Conservation (phyloP, 2,797 vertebrate genomes). For the Champsocephalus esox region DNA sequence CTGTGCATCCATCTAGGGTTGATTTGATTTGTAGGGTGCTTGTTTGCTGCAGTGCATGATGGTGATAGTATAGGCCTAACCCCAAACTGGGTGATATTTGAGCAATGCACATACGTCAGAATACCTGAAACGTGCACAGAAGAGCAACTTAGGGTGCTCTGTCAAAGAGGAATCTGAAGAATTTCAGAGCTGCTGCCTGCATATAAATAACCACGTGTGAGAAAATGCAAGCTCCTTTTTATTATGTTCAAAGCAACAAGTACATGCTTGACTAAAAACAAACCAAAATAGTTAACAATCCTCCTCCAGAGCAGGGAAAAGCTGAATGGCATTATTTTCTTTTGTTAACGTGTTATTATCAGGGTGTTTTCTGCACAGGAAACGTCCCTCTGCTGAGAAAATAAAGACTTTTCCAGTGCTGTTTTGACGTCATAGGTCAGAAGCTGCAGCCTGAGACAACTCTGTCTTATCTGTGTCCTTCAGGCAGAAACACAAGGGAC, state of each 20-base stretch:
- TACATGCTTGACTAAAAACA: conserved; percentile 59
- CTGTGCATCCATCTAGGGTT: not conserved
- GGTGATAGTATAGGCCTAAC: conserved; percentile 9
- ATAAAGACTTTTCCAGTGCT: conserved; percentile 51
- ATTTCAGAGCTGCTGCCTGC: conserved; percentile 29
- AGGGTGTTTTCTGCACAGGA: conserved; percentile 71
- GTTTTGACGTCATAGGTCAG: conserved; percentile 60
- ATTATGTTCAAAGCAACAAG: conserved; percentile 11
- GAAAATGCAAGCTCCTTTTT: conserved; percentile 35
- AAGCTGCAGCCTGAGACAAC: conserved; percentile 43
- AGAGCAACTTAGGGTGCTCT: conserved; percentile 25
- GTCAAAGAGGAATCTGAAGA: conserved; percentile 49
- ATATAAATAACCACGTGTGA: conserved; percentile 38
- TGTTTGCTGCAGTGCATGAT: not conserved
- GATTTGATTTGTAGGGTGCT: not conserved
- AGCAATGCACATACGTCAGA: conserved; percentile 43
- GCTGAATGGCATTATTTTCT: conserved; percentile 34
- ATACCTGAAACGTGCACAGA: conserved; percentile 48
- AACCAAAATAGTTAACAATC: conserved; percentile 50
- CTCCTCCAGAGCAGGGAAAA: conserved; percentile 31
- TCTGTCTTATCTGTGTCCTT: conserved; percentile 68
- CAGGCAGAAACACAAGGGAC: conserved; percentile 27
- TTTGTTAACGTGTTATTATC: conserved; percentile 49
- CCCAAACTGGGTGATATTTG: conserved; percentile 37
- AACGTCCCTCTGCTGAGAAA: conserved; percentile 39